Evolutionary conservation across 2,113 vertebrate species (phyloP).

Genomic region (Struthio camelus): DNA sequence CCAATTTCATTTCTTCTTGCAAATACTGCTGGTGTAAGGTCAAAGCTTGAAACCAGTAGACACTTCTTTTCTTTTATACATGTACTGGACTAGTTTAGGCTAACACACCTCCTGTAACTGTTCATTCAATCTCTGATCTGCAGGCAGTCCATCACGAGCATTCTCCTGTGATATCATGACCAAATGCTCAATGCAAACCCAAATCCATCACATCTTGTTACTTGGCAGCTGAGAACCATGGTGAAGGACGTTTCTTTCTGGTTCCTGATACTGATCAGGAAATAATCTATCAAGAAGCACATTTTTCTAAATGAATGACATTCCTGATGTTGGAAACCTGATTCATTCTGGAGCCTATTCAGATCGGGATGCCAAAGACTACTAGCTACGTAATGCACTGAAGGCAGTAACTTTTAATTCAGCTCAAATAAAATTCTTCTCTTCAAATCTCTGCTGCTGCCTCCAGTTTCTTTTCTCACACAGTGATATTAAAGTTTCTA

Average conservation of each 20-base stretch:
- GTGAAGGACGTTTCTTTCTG: neutral
- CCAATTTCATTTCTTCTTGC: neutral
- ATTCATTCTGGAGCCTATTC: neutral
- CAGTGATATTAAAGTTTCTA: neutral
- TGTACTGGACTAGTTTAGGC: neutral
- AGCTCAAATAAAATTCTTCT: neutral
- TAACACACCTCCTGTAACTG: neutral
- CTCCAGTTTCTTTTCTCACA: neutral
- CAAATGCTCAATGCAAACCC: neutral
- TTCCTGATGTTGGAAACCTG: neutral
- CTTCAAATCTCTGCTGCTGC: neutral
- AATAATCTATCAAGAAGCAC: neutral
- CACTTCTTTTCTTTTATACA: neutral
- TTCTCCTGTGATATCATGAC: fast-evolving
- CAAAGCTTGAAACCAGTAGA: neutral
- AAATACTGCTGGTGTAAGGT: neutral
- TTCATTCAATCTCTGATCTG: neutral
- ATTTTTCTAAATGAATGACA: neutral
- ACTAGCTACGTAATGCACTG: fast-evolving
- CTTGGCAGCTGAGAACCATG: neutral
- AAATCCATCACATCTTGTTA: neutral
- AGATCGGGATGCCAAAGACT: neutral
- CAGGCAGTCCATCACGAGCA: neutral
- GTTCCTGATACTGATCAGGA: neutral
- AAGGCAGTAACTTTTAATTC: neutral